Evolutionary conservation across 2,797 vertebrate species (phyloP).

Genomic region (Paguma larvata): DNA sequence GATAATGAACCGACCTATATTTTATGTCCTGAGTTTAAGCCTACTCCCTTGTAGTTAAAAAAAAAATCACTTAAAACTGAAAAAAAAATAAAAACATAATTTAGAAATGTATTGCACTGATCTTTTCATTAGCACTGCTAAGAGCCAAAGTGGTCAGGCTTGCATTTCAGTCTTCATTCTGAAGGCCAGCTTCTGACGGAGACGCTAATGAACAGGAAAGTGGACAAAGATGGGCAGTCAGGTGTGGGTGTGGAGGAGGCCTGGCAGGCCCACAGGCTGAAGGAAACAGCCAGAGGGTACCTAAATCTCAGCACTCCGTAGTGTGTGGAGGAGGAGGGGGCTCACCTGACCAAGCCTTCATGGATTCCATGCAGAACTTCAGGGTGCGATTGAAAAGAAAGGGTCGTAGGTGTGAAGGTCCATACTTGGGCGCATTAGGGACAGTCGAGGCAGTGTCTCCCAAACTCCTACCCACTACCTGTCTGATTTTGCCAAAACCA

Average conservation of each 20-base stretch:
- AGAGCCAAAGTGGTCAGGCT: not conserved
- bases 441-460: not conserved
- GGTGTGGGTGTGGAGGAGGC: not conserved
- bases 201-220: not conserved
- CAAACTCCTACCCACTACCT: not conserved
- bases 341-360: not conserved
- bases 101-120: not conserved
- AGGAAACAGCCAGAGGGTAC: not conserved
- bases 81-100: not conserved
- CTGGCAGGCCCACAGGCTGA: not conserved
- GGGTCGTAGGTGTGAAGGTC: not conserved
- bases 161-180: not conserved
- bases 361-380: not conserved
- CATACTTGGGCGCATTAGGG: not conserved
- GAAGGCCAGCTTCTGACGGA: not conserved
- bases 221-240: not conserved
- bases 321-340: not conserved
- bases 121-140: not conserved
- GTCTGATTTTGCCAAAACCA: conserved; percentile 1
- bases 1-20: too few relatives aligned
- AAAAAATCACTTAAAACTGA: too few relatives aligned
- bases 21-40: too few relatives aligned
- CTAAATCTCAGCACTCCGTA: not conserved
- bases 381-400: not conserved
- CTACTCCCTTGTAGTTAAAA: too few relatives aligned